Conservation (phyloP, 2,888 invertebrate genomes). For the Caenorhabditis sp. region DNA sequence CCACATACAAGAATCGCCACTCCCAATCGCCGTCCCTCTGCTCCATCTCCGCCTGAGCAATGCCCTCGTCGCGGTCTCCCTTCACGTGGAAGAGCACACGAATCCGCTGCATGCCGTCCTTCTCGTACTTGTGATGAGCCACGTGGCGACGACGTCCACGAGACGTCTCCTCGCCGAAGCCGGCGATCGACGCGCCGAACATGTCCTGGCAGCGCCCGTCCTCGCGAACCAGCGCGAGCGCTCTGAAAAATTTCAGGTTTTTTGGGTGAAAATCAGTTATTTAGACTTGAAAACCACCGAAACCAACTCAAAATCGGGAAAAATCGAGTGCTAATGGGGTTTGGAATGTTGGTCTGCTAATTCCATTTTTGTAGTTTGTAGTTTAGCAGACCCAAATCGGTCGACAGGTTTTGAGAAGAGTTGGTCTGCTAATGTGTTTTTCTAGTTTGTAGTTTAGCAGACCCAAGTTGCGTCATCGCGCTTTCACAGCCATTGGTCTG, state of each 20-base stretch:
- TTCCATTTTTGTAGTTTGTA: too few species aligned
- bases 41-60: slow-evolving; percentile 79
- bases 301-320: too few species aligned
- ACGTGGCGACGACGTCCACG: slow-evolving; percentile 77
- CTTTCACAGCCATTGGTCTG: not conserved
- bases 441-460: too few species aligned
- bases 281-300: too few species aligned
- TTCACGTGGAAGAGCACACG: slow-evolving; percentile 80
- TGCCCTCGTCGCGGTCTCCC: slow-evolving; percentile 78
- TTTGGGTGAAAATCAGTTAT: too few species aligned
- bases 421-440: too few species aligned
- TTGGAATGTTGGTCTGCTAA: too few species aligned
- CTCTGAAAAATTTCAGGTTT: slow-evolving; percentile 36
- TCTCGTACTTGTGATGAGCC: slow-evolving; percentile 76
- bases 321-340: too few species aligned
- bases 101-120: slow-evolving; percentile 80
- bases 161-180: slow-evolving; percentile 75
- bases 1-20: slow-evolving; percentile 76
- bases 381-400: too few species aligned
- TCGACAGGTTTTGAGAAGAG: too few species aligned
- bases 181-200: slow-evolving; percentile 77
- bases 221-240: slow-evolving; percentile 74
- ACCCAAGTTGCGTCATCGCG: not conserved
- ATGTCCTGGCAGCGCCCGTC: slow-evolving; percentile 78
- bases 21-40: slow-evolving; percentile 78